Evolutionary conservation across 2,888 invertebrate genomes (phyloP), one percentile per base, ranked within the genome.

Genomic region (Lasioglossum leucozonium): DNA sequence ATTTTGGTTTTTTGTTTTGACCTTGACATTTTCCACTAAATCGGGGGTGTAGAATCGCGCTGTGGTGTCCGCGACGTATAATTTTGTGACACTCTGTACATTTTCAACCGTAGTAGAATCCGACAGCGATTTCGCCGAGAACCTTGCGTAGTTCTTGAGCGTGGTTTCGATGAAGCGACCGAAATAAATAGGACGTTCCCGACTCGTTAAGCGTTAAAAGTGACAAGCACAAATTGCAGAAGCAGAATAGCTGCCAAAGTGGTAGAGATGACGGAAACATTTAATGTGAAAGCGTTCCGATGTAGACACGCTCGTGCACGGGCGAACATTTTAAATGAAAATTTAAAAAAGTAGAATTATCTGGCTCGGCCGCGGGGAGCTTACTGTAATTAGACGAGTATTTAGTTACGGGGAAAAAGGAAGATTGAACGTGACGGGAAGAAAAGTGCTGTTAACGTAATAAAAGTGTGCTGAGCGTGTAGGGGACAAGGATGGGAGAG

Each of bases 361-460:
- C 67, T 11, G 13, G 40, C 62, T 62, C 16, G 11, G n/a, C n/a
- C 13, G n/a, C 40, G 37, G 11, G 55, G 11, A 62, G 37, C 67
- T 40, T n/a, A 37, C 37, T 69, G 40, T 69, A 69, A 69, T 69
- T 69, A 69, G 37, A 69, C 67, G 37, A 69, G 67, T 69, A 69
- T 40, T 69, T 69, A 69, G 67, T 69, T n/a, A 37, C 67, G 37
- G 18, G 65, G 65, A 65, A 65, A 34, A 34, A 65, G 65, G 34
- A 65, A 10, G 34, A 65, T 42, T 58, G 40, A 26, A 69, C 8
- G 22, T 26, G 22, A 42, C 42, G 58, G 18, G 34, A 40, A 69
- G 65, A 67, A 62, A 67, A 34, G 30, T 16, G 65, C 26, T 34
- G 30, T 30, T n/a, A 10, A 47, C 34, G 16, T 47, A 37, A 76